phyloP scores from a whole-genome alignment of 2,113 vertebrate species.

The Pseudolaguvia tuberculata region DNA sequence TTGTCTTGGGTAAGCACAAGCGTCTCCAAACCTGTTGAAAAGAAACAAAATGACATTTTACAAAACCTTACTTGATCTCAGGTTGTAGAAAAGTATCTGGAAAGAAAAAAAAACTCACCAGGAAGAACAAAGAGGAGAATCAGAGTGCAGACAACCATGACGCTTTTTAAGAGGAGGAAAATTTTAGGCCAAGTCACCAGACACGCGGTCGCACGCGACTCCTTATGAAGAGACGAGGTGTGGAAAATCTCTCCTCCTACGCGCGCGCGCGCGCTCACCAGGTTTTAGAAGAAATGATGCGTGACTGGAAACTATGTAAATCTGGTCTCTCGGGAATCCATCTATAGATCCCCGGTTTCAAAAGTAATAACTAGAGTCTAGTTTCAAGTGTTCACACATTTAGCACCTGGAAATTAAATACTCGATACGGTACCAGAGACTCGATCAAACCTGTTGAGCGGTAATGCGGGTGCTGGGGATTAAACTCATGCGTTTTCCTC shows the following conservation, averaged over 20 bases:
- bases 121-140: constrained; percentile 10
- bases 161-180: neutral
- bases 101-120: neutral
- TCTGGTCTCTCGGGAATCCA: neutral
- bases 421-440: neutral
- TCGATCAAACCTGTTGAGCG: neutral
- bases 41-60: neutral
- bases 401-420: neutral
- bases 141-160: constrained; percentile 1
- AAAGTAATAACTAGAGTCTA: neutral
- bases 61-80: neutral
- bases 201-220: neutral
- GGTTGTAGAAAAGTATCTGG: no score
- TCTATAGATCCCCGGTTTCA: constrained; percentile 3
- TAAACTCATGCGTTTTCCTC: neutral
- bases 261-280: neutral
- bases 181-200: neutral
- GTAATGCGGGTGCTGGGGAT: neutral
- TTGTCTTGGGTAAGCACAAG: constrained; percentile 25
- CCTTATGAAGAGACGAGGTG: constrained; percentile 2
- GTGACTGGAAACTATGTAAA: constrained; percentile 14
- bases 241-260: neutral
- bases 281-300: neutral
- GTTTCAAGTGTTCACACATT: neutral
- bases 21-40: constrained; percentile 19